Percentiles rank a stretch among this genome's conserved stretches.
These are phyloP conservation scores for Pheosia gnoma DNA, from an alignment of 2,888 invertebrate species.

Conservation along the genomic window DNA sequence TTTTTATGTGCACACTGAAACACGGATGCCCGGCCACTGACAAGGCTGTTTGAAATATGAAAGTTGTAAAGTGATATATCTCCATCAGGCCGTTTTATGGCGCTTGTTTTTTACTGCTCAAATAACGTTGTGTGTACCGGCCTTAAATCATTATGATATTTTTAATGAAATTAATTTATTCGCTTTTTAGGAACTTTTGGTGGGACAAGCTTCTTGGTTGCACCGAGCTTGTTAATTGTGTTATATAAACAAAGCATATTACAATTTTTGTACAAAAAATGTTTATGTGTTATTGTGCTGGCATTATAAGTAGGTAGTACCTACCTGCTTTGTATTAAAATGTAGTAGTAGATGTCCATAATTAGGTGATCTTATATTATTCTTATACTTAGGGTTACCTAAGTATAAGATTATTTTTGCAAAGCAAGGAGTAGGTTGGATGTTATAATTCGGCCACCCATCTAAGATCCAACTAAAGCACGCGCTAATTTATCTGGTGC, in stretches of 20 bases:
- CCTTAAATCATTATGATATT: constrained; percentile 67
- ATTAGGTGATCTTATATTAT: no score
- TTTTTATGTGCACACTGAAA: constrained; percentile 64
- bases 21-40: constrained; percentile 59
- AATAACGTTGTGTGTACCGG: constrained; percentile 61
- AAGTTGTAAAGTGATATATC: constrained; percentile 77
- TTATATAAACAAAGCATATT: not conserved
- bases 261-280: no score
- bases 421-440: no score
- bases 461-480: no score
- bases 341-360: no score
- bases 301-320: no score
- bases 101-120: constrained; percentile 64
- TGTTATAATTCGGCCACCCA: no score
- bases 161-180: constrained; percentile 63
- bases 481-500: no score
- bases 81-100: constrained; percentile 68
- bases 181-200: constrained; percentile 51
- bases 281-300: no score
- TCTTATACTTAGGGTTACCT: no score
- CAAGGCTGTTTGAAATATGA: constrained; percentile 77
- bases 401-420: no score
- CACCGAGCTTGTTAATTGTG: constrained; percentile 16
- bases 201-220: constrained; percentile 31
- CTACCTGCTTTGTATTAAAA: no score